A percentile compares a stretch with the other conserved stretches of the same genome.
phyloP scores from a whole-genome alignment of 2,888 invertebrate species.

The Phortica okadai region DNA sequence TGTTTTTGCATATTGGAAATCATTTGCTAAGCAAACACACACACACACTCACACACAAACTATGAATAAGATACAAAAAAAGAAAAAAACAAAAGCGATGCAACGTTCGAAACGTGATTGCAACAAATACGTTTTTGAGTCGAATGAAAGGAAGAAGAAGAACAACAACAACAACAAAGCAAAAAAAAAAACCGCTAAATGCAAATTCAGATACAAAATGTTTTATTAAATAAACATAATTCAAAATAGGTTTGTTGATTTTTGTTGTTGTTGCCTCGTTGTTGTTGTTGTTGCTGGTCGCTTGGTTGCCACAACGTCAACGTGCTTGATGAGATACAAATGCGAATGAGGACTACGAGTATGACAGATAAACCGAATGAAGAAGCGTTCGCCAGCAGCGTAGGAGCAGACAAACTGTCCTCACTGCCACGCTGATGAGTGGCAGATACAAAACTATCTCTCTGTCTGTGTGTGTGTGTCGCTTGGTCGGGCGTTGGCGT shows the following conservation, averaged over 20 bases:
- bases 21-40: not conserved
- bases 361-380: not conserved
- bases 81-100: not conserved
- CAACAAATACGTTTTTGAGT: not conserved
- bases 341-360: no score
- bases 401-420: not conserved
- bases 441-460: not conserved
- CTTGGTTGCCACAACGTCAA: not conserved
- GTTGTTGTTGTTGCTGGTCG: not conserved
- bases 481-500: not conserved
- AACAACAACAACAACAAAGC: not conserved
- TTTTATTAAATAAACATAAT: slow-evolving; percentile 27
- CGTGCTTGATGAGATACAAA: not conserved
- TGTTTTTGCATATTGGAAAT: slow-evolving; percentile 1
- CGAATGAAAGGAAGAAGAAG: no score
- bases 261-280: not conserved
- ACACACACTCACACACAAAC: not conserved
- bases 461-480: not conserved
- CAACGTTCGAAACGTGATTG: slow-evolving; percentile 16
- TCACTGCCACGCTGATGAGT: not conserved
- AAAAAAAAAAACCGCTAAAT: slow-evolving; percentile 23
- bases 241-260: slow-evolving; percentile 9
- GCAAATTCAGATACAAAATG: slow-evolving; percentile 12
- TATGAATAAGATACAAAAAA: not conserved
- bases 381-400: not conserved